phyloP scores from a whole-genome alignment of 2,888 invertebrate species.

The Neoscelio sp. region DNA sequence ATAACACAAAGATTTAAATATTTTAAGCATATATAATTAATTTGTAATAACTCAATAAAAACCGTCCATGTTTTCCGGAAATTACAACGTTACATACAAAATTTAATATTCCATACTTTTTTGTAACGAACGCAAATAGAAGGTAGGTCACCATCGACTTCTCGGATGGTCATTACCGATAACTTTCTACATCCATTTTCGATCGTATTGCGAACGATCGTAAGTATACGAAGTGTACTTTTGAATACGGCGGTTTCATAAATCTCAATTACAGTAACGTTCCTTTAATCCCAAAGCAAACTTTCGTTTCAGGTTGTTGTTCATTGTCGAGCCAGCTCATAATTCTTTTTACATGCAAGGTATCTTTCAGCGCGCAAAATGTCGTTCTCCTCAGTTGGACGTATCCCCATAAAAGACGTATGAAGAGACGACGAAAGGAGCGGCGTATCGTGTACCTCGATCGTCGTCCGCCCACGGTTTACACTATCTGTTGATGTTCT shows the following conservation, averaged over 20 bases:
- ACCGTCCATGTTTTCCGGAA: no score
- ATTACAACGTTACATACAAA: no score
- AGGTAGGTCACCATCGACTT: no score
- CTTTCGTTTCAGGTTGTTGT: constrained; percentile 36
- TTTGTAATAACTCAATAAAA: no score
- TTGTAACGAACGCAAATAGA: no score
- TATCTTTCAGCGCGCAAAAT: constrained; percentile 54
- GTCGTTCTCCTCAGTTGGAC: constrained; percentile 47
- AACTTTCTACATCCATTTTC: constrained; percentile 8
- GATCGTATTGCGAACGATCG: no score
- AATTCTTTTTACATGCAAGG: constrained; percentile 53
- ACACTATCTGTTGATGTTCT: constrained; percentile 53
- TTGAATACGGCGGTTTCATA: constrained; percentile 6
- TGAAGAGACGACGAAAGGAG: constrained; percentile 55
- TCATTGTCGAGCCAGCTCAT: constrained; percentile 51
- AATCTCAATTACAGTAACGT: constrained; percentile 45
- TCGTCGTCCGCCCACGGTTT: constrained; percentile 61
- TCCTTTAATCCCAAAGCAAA: constrained; percentile 34
- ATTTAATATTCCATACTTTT: no score
- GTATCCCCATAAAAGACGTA: constrained; percentile 64
- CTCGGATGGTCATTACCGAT: background rate
- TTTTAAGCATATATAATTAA: no score
- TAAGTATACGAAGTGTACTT: background rate
- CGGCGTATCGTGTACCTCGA: constrained; percentile 53
- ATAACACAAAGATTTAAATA: no score